phyloP scores from a whole-genome alignment of 2,797 vertebrate species.

The Epinephelus malabaricus region DNA sequence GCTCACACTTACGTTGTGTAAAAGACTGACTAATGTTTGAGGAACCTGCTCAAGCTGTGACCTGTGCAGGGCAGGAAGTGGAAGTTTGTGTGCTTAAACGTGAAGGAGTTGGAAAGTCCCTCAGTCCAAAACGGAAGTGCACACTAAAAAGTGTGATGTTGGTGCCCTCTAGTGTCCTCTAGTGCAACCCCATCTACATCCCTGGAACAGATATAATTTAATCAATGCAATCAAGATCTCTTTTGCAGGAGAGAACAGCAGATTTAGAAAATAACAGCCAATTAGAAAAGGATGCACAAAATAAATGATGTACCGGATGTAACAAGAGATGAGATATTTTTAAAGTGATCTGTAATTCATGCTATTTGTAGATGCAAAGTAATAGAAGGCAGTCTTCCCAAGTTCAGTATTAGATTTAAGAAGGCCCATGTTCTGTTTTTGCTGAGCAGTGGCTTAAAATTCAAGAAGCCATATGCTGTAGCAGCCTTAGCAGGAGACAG shows the following conservation, averaged over 20 bases:
- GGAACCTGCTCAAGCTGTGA: slow-evolving; percentile 10
- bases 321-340: too few relatives aligned
- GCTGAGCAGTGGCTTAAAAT: too few relatives aligned
- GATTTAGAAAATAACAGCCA: too few relatives aligned
- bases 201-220: not conserved
- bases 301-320: too few relatives aligned
- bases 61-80: slow-evolving; percentile 34
- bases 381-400: too few relatives aligned
- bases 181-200: not conserved
- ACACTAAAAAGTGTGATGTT: not conserved
- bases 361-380: not conserved
- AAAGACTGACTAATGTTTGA: slow-evolving; percentile 25
- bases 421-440: too few relatives aligned
- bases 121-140: not conserved
- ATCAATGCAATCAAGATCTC: not conserved
- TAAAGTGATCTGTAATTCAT: not conserved
- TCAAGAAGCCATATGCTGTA: too few relatives aligned
- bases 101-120: slow-evolving; percentile 53
- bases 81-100: not conserved
- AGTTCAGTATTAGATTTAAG: too few relatives aligned
- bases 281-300: too few relatives aligned
- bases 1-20: slow-evolving; percentile 11
- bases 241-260: too few relatives aligned
- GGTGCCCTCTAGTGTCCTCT: slow-evolving; percentile 26
- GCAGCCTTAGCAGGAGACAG: too few relatives aligned